Percentiles rank a stretch among this genome's conserved stretches.
Conservation (phyloP, 1,140 invertebrate species). For the Lethocerus indicus region DNA sequence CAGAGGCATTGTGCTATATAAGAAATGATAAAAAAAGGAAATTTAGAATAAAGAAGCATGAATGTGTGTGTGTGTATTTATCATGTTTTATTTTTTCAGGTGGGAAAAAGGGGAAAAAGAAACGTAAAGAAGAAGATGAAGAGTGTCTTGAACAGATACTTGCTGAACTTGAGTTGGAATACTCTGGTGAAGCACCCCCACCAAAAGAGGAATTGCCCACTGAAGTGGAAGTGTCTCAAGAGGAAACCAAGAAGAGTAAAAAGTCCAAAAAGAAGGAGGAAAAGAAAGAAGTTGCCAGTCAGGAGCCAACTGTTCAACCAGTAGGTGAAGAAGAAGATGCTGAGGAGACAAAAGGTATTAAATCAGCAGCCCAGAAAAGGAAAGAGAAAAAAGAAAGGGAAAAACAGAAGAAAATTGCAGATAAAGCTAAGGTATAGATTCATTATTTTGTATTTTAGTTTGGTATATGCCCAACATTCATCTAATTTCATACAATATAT, state of each 20-base stretch:
- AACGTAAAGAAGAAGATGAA: slow-evolving; percentile 60
- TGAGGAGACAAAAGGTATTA: slow-evolving; percentile 43
- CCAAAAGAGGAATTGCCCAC: slow-evolving; percentile 16
- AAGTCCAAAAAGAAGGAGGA: slow-evolving; percentile 23
- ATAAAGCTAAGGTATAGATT: slow-evolving; percentile 8
- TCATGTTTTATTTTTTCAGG: slow-evolving; percentile 1
- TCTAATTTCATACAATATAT: too few relatives aligned
- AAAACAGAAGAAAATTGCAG: slow-evolving; percentile 40
- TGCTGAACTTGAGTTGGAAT: slow-evolving; percentile 62
- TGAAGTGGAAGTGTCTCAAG: slow-evolving; percentile 18
- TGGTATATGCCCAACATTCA: too few relatives aligned
- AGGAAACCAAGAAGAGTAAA: slow-evolving; percentile 21
- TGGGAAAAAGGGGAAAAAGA: slow-evolving; percentile 43
- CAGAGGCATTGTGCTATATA: too few relatives aligned
- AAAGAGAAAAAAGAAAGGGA: slow-evolving; percentile 75
- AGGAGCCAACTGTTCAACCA: neutral
- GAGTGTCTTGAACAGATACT: slow-evolving; percentile 72
- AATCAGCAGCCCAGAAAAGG: slow-evolving; percentile 69
- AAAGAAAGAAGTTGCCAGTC: slow-evolving; percentile 21
- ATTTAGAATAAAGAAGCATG: too few relatives aligned
- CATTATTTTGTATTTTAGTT: too few relatives aligned
- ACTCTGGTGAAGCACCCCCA: slow-evolving; percentile 31
- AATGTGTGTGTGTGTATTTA: neutral
- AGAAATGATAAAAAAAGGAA: too few relatives aligned
- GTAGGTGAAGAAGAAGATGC: slow-evolving; percentile 32